A percentile compares a stretch with the other conserved stretches of the same genome.
Conservation (phyloP, 92 coral and sea anemone species). For the Paramuricea clavata region DNA sequence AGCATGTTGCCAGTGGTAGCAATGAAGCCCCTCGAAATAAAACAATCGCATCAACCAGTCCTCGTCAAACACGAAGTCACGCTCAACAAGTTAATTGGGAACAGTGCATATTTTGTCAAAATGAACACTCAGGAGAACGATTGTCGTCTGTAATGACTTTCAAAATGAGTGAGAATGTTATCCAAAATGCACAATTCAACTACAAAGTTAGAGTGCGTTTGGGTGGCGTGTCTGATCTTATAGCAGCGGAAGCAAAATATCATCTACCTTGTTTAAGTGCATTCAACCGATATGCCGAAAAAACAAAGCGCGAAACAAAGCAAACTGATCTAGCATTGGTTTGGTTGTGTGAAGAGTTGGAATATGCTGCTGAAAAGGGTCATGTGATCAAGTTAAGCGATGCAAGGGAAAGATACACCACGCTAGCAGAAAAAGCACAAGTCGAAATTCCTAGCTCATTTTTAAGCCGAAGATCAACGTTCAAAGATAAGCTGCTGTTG, state of each 20-base stretch:
- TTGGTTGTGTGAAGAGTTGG: conserved; percentile 69
- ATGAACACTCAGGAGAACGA: conserved; percentile 38
- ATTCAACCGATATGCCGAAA: conserved; percentile 49
- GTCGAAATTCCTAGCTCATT: conserved; percentile 45
- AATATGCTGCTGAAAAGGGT: too few species aligned
- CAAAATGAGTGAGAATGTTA: conserved; percentile 67
- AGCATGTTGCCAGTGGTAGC: conserved; percentile 9
- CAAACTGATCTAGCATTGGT: conserved; percentile 66
- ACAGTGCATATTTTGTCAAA: conserved; percentile 61
- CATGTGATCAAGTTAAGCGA: conserved; percentile 68
- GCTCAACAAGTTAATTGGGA: conserved; percentile 23
- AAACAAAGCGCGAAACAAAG: conserved; percentile 21
- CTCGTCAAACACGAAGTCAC: conserved; percentile 42
- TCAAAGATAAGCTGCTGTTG: conserved; percentile 59
- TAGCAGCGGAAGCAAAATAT: conserved; percentile 63
- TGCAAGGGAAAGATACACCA: conserved; percentile 66
- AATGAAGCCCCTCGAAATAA: background rate
- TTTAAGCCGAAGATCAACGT: conserved; percentile 63
- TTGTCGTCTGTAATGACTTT: conserved; percentile 65
- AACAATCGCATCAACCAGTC: background rate
- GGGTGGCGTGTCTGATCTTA: conserved; percentile 67
- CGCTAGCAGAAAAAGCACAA: conserved; percentile 59
- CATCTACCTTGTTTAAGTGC: conserved; percentile 57
- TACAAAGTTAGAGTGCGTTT: conserved; percentile 48
- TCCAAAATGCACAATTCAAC: conserved; percentile 57